Conservation (phyloP, 2,888 invertebrate genomes). For the Pyrocoelia pectoralis region DNA sequence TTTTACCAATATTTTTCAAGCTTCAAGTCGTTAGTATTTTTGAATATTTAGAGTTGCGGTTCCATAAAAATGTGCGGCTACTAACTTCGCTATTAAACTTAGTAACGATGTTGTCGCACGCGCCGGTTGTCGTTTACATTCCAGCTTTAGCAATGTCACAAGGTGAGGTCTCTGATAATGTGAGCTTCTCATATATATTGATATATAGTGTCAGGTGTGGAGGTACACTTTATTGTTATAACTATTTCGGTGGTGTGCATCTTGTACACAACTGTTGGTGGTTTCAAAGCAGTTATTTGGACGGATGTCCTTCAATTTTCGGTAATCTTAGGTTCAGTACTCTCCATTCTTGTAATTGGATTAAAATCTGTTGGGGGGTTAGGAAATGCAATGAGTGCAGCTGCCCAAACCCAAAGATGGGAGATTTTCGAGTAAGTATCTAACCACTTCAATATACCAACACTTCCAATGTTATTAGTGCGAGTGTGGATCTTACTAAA, state of each 20-base stretch:
- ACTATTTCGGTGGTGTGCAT: conserved; percentile 76
- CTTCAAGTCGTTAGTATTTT: conserved; percentile 71
- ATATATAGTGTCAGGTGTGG: conserved; percentile 59
- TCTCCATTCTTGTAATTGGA: conserved; percentile 43
- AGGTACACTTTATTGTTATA: conserved; percentile 71
- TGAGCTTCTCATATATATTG: no score
- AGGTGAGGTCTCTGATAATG: no score
- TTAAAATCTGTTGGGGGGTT: conserved; percentile 53
- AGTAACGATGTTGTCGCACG: conserved; percentile 64
- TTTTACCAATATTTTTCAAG: conserved; percentile 60
- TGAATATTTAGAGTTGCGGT: conserved; percentile 68
- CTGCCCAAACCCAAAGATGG: conserved; percentile 57
- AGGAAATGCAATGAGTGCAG: conserved; percentile 51
- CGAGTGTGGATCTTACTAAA: conserved; percentile 66
- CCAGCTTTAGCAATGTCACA: conserved; percentile 74
- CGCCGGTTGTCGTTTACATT: conserved; percentile 75
- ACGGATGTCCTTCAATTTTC: conserved; percentile 68
- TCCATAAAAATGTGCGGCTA: conserved; percentile 65
- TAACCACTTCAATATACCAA: conserved; percentile 37
- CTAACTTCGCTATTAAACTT: conserved; percentile 62
- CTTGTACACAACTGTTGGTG: conserved; percentile 77
- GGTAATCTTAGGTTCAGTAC: background rate
- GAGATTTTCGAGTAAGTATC: conserved; percentile 71
- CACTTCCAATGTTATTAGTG: conserved; percentile 55
- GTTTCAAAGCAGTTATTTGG: conserved; percentile 72